Evolutionary conservation across 2,113 vertebrate species (phyloP).

Genomic region (Campylomormyrus numenius): DNA sequence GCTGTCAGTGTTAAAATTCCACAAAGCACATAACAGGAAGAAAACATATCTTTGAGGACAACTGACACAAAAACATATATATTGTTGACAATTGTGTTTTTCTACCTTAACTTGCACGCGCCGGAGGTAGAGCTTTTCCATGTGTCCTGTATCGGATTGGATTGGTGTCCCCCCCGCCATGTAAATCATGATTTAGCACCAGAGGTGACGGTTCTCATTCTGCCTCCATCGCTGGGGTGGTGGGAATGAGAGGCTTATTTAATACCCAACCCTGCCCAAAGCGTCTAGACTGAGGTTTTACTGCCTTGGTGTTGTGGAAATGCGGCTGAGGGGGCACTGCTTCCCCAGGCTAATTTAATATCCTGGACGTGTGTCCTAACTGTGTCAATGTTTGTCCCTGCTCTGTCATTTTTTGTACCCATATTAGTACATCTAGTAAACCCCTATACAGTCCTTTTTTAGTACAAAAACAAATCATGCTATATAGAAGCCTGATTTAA

Average conservation of each 20-base stretch:
- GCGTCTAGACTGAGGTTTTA: slow-evolving; percentile 23
- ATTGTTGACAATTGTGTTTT: background rate
- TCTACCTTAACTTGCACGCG: background rate
- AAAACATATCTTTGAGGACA: background rate
- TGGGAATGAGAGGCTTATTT: slow-evolving; percentile 28
- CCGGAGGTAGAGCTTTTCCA: background rate
- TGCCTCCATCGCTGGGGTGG: background rate
- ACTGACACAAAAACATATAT: background rate
- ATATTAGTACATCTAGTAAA: background rate
- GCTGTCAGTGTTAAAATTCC: background rate
- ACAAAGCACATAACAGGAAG: background rate
- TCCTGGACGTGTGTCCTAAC: slow-evolving; percentile 28
- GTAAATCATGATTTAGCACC: slow-evolving; percentile 11
- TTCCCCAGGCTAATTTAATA: slow-evolving; percentile 31
- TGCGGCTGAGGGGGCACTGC: slow-evolving; percentile 4
- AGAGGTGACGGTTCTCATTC: background rate
- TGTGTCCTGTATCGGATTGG: background rate
- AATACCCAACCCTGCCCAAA: slow-evolving; percentile 30
- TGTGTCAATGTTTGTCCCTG: background rate
- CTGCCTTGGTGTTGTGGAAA: background rate
- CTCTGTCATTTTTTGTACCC: background rate
- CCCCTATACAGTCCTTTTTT: background rate
- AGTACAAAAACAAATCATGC: background rate
- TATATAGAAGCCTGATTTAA: background rate
- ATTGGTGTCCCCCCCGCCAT: background rate